phyloP scores from a whole-genome alignment of 2,113 vertebrate genomes.

The Myiozetetes cayanensis region DNA sequence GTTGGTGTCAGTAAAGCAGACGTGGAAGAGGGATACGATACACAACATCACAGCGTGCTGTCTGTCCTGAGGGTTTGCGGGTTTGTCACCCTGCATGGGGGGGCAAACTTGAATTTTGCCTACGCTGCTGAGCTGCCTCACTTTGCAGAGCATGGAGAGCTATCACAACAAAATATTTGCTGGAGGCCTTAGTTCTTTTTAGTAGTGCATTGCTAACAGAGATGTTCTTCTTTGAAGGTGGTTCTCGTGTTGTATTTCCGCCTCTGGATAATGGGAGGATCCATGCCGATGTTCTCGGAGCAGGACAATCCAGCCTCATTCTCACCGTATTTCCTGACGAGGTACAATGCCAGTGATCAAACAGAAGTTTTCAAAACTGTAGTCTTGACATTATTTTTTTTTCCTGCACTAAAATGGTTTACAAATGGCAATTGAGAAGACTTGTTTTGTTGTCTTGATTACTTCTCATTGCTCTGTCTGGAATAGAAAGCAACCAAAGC shows the following conservation, averaged over 20 bases:
- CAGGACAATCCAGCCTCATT: slow-evolving; percentile 98
- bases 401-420: background rate
- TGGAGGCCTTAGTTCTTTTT: background rate
- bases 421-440: background rate
- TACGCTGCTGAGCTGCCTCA: background rate
- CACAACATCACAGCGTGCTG: rapidly evolving
- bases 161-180: background rate
- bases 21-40: rapidly evolving
- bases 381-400: background rate
- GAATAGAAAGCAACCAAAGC: background rate
- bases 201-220: background rate
- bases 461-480: background rate
- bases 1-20: background rate
- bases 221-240: slow-evolving; percentile 76
- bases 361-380: background rate
- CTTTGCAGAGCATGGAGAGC: background rate
- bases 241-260: slow-evolving; percentile 84
- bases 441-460: background rate
- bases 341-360: slow-evolving; percentile 69
- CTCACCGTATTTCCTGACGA: slow-evolving; percentile 89
- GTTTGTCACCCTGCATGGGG: background rate
- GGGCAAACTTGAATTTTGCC: background rate
- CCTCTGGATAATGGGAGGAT: slow-evolving; percentile 96
- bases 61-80: background rate
- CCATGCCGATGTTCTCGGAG: slow-evolving; percentile 97